These are phyloP conservation scores for Hirtodrosophila duncani DNA, from an alignment of 2,888 invertebrate genomes.

Conservation along the genomic window DNA sequence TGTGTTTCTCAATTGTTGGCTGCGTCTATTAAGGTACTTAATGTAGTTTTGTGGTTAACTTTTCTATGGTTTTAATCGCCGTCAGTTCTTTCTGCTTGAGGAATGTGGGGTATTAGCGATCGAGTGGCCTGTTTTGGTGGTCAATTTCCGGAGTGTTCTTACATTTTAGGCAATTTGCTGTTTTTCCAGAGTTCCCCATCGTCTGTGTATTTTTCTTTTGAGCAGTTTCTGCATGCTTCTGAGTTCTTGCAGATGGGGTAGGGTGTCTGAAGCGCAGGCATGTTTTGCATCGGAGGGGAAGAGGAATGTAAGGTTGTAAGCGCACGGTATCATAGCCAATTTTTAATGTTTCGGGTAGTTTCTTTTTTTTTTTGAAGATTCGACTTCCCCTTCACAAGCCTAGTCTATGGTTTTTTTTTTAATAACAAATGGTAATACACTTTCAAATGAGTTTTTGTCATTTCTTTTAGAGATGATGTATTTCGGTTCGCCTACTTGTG, in stretches of 20 bases:
- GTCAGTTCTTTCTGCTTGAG: neutral
- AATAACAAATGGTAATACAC: too few species aligned
- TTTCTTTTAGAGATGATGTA: too few species aligned
- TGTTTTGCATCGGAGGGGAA: conserved; percentile 17
- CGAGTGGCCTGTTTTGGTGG: neutral
- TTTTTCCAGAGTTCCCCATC: conserved; percentile 9
- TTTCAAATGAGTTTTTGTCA: too few species aligned
- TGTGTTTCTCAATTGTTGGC: too few species aligned
- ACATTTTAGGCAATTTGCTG: conserved; percentile 9
- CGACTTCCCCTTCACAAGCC: too few species aligned
- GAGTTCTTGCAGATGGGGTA: conserved; percentile 20
- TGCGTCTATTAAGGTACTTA: too few species aligned
- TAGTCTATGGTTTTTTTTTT: too few species aligned
- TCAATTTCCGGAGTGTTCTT: conserved; percentile 9
- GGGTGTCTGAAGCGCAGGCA: conserved; percentile 17
- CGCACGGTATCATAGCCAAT: conserved; percentile 13
- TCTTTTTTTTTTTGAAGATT: too few species aligned
- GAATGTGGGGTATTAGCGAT: conserved; percentile 7
- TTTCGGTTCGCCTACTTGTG: too few species aligned
- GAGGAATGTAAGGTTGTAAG: conserved; percentile 14
- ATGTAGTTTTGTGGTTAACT: neutral
- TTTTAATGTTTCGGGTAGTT: neutral
- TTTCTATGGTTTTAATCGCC: conserved; percentile 1
- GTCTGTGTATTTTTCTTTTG: neutral
- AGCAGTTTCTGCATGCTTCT: conserved; percentile 13